phyloP scores from a whole-genome alignment of 1,140 invertebrate genomes.

The Stenopsyche tienmushanensis region DNA sequence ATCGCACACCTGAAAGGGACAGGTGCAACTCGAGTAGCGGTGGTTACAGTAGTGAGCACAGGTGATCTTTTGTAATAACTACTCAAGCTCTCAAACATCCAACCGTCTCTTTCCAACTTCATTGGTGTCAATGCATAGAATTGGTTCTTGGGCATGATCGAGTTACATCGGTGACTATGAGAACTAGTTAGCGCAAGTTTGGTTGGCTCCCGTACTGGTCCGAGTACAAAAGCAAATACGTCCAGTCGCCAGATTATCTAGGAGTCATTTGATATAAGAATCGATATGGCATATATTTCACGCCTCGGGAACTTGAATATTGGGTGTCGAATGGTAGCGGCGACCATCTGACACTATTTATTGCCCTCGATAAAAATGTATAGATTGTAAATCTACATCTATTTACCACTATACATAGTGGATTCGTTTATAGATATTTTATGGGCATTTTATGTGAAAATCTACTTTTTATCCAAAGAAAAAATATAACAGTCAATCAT shows the following conservation, averaged over 20 bases:
- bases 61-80: constrained; percentile 53
- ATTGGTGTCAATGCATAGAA: neutral
- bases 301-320: neutral
- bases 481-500: too few species aligned
- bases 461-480: too few species aligned
- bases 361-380: neutral
- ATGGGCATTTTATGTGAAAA: too few species aligned
- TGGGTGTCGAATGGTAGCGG: constrained; percentile 1
- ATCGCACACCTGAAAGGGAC: constrained; percentile 55
- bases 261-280: constrained; percentile 18
- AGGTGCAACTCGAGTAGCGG: constrained; percentile 53
- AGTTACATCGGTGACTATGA: neutral
- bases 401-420: too few species aligned
- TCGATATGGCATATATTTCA: constrained; percentile 15
- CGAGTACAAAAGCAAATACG: too few species aligned
- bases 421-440: too few species aligned
- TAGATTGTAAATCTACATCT: neutral
- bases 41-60: constrained; percentile 58
- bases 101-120: constrained; percentile 46
- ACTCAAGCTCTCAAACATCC: constrained; percentile 44
- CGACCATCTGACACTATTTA: constrained; percentile 6
- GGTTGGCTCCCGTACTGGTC: constrained; percentile 28
- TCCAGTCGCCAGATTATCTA: constrained; percentile 7
- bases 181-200: constrained; percentile 27
- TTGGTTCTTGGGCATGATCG: constrained; percentile 4